Base-by-base conservation (phyloP, 2,888 invertebrate species). In the Gordius sp. region DNA sequence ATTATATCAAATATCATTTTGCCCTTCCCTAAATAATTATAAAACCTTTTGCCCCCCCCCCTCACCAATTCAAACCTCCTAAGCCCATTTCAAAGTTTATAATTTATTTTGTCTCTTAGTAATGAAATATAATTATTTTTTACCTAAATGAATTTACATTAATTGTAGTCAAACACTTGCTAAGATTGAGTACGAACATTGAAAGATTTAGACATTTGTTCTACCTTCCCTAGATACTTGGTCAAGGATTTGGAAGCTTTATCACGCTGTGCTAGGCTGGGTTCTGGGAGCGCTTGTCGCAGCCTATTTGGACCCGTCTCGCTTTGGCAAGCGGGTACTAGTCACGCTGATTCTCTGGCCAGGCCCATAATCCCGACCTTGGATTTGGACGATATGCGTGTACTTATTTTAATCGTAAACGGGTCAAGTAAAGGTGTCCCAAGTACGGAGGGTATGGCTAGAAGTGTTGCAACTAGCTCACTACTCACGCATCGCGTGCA, bases 251-350 rank as follows among this genome's bases (percentile, higher is more conserved):
- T 47, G 4, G 8, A 13, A 47, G 47, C 13, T 8, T 4, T 47
- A 47, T 47, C 47, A n/a, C 13, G n/a, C n/a, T n/a, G n/a, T n/a
- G n/a, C n/a, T n/a, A n/a, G 47, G 20, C 58, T 56, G 62, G 75
- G 76, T 4, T 93, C 91, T 52, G 97, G 97, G 20, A 89, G 87
- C 66, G 97, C 97, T 0, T 91, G 91, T 68, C 76, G 97, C 41
- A 93, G 91, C 69, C 74, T 89, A 24, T 77, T 78, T 63, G 89
- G 89, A 26, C 97, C 97, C 13, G 89, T 91, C 72, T 91, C 93
- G 0, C 78, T 78, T 59, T 99, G 97, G 97, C 74, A 77, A 65
- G 70, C 60, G 33, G 86, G 85, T 2, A 65, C 64, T 0, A 66
- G 72, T 28, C 66, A 71, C 0, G 73, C 76, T 64, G 84, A 83